Evolutionary conservation across 2,888 invertebrate genomes (phyloP), one percentile per base, ranked within the genome.

Genomic region (Drosophila paramelanica): DNA sequence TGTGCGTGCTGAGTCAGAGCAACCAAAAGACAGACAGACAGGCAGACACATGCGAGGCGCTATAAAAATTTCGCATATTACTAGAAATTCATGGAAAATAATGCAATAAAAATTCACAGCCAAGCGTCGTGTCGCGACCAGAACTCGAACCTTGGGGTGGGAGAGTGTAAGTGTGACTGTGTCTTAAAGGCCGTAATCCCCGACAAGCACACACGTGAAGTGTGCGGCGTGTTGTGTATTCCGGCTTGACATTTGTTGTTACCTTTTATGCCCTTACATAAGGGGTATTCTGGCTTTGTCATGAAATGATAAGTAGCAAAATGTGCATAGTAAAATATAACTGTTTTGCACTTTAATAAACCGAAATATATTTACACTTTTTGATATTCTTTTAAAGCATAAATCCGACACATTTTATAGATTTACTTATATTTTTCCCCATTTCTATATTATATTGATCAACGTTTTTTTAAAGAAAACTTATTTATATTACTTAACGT

Each of bases 21-120:
- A 13, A 39, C 25, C 31, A 10, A 0, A 38, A 58, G 8, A 41
- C 23, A 46, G 46, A 56, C 47, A 50, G 8, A 50, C 46, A 56
- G 58, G 43, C 52, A 65, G 61, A 42, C 59, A 58, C 64, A 67
- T 70, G 77, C 56, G 73, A 67, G 67, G 46, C 49, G 77, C 75
- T 77, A 81, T 88, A 87, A 84, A 84, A 78, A 68, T 77, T 87
- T 75, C 83, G 76, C 81, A 87, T 80, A 77, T 83, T 79, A 86
- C 89, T 88, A 85, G 89, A 89, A 88, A 91, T 91, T 91, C 91
- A 91, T 89, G 85, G 89, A 87, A 79, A 87, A 89, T 83, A 83
- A 88, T 90, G 89, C 84, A 91, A 91, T 91, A 91, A 91, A 91
- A 91, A 91, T 91, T 90, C 91, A 91, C 85, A 90, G 88, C 81